Evolutionary conservation across 1,140 invertebrate genomes (phyloP), one percentile per base, ranked within the genome.

Genomic region (Watersipora subatra): DNA sequence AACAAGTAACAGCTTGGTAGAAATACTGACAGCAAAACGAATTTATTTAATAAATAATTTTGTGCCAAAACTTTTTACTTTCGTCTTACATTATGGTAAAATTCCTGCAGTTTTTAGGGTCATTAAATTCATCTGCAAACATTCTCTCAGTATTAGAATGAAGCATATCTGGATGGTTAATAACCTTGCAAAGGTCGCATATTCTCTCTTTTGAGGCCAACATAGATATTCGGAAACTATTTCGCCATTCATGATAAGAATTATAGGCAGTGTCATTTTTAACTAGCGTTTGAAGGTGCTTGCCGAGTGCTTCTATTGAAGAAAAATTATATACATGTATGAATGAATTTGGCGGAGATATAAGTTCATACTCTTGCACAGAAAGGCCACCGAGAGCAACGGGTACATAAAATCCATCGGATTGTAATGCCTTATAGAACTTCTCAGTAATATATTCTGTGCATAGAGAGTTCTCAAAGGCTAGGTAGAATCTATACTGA

Each of bases 371-470:
- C 75, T 97, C 93, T 29, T 89, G 87, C 0, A 87, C 87, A 30
- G 88, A 69, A 0, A 76, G 93, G 0, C 95, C 95, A 0, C 95
- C 95, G 92, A 97, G 96, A 20, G 95, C 94, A 61, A 96, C 91
- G 0, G 92, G 92, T 57, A 97, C 77, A 15, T 93, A 86, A 73
- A 92, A 88, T 70, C 22, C 12, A 20, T 34, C 24, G 25, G 20
- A 2, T 22, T 59, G 22, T 59, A 58, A 20, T 12, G 56, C 58
- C 15, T 63, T 89, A 75, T 92, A 97, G 76, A 96, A 93, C 76
- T 98, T 98, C 76, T 97, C 94, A 0, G 93, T 97, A 58, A 97
- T 91, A 77, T 97, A 98, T 78, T 97, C 93, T 61, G 86, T 85
- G 78, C 94, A 98, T 72, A 97, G 93, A 0, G 92, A 93, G 79